Conservation (phyloP, 2,888 invertebrate genomes). For the Tetheella fluctuosa region DNA sequence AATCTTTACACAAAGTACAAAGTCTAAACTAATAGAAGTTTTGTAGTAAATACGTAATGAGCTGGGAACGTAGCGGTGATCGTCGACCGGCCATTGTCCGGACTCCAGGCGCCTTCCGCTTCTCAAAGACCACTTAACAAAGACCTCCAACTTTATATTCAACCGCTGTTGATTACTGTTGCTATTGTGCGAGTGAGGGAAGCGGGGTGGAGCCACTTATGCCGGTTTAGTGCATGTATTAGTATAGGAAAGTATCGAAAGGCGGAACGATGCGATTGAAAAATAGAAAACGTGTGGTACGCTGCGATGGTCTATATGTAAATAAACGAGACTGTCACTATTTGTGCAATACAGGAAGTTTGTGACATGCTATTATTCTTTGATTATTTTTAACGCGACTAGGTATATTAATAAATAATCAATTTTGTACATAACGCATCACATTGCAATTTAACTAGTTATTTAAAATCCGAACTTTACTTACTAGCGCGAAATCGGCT, state of each 20-base stretch:
- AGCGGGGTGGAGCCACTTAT: conserved; percentile 47
- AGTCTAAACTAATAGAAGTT: conserved; percentile 63
- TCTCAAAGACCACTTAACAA: conserved; percentile 54
- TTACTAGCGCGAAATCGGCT: too few species aligned
- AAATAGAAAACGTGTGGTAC: conserved; percentile 74
- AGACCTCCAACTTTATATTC: conserved; percentile 61
- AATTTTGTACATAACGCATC: too few species aligned
- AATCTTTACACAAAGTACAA: conserved; percentile 47
- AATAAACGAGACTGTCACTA: conserved; percentile 57
- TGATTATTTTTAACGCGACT: neutral
- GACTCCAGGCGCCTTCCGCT: conserved; percentile 73
- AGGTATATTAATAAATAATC: too few species aligned
- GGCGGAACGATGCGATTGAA: conserved; percentile 78
- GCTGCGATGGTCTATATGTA: conserved; percentile 59
- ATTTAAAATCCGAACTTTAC: too few species aligned
- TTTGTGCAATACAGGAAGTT: conserved; percentile 45
- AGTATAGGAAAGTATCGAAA: conserved; percentile 79
- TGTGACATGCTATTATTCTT: conserved; percentile 32
- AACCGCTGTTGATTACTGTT: conserved; percentile 49
- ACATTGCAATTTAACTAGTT: too few species aligned
- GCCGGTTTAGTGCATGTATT: conserved; percentile 58
- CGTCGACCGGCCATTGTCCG: conserved; percentile 77
- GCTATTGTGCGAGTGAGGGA: conserved; percentile 39
- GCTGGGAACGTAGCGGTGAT: conserved; percentile 76
- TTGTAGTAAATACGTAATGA: conserved; percentile 79